Conservation (phyloP, 1,140 invertebrate genomes). For the Leptinotarsa lineolata region DNA sequence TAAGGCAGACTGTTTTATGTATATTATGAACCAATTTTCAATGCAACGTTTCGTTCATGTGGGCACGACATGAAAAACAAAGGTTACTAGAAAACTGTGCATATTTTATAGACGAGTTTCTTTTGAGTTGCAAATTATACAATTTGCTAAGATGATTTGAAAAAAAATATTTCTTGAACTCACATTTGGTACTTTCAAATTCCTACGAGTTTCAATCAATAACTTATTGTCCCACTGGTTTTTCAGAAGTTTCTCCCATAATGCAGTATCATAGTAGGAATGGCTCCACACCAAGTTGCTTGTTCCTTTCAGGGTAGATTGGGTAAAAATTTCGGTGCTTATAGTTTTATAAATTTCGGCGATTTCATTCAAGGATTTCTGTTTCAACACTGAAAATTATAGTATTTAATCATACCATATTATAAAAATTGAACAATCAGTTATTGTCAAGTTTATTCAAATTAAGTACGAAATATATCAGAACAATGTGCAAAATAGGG, state of each 20-base stretch:
- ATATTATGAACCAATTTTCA: too few species aligned
- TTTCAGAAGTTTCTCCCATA: conserved; percentile 83
- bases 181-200: conserved; percentile 69
- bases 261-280: conserved; percentile 86
- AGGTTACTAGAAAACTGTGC: too few species aligned
- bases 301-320: conserved; percentile 73
- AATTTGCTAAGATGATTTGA: not conserved
- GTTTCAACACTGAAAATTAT: conserved; percentile 34
- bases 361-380: conserved; percentile 36
- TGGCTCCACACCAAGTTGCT: conserved; percentile 83
- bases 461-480: too few species aligned
- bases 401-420: too few species aligned
- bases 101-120: too few species aligned
- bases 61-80: too few species aligned
- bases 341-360: conserved; percentile 56
- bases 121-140: too few species aligned
- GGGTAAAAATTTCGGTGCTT: conserved; percentile 73
- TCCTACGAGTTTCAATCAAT: conserved; percentile 69
- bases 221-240: conserved; percentile 69
- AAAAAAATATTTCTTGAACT: conserved; percentile 26
- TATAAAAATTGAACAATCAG: too few species aligned
- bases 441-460: too few species aligned
- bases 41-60: too few species aligned
- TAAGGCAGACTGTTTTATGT: too few species aligned
- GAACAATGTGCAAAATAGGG: too few species aligned